Conservation (phyloP, 2,797 vertebrate genomes). For the Alauda arvensis region DNA sequence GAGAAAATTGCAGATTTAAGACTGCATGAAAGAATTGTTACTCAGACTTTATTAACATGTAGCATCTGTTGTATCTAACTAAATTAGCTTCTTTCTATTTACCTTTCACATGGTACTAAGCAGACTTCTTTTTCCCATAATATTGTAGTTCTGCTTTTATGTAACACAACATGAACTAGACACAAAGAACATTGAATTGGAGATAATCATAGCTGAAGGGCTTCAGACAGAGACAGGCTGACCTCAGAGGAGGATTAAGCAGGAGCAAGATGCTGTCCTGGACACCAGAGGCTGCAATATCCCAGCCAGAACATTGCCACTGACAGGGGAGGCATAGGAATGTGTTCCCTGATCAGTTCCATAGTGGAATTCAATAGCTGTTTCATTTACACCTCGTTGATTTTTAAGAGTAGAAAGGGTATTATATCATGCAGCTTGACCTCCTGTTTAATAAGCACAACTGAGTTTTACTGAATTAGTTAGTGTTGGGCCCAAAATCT, state of each 20-base stretch:
- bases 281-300: neutral
- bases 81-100: neutral
- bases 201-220: neutral
- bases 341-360: neutral
- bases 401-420: slow-evolving; percentile 24
- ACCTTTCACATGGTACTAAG: neutral
- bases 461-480: slow-evolving; percentile 2
- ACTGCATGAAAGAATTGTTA: neutral
- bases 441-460: neutral
- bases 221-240: neutral
- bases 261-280: neutral
- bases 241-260: neutral
- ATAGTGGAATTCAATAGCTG: neutral
- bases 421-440: neutral
- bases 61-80: neutral
- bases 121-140: neutral
- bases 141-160: neutral
- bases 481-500: slow-evolving; percentile 4
- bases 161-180: neutral
- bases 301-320: neutral
- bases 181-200: neutral
- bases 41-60: neutral
- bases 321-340: neutral
- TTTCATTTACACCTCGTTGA: neutral
- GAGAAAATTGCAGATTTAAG: neutral